Evolutionary conservation across 2,113 vertebrate genomes (phyloP).

Genomic region (Eudyptes chrysolophus): DNA sequence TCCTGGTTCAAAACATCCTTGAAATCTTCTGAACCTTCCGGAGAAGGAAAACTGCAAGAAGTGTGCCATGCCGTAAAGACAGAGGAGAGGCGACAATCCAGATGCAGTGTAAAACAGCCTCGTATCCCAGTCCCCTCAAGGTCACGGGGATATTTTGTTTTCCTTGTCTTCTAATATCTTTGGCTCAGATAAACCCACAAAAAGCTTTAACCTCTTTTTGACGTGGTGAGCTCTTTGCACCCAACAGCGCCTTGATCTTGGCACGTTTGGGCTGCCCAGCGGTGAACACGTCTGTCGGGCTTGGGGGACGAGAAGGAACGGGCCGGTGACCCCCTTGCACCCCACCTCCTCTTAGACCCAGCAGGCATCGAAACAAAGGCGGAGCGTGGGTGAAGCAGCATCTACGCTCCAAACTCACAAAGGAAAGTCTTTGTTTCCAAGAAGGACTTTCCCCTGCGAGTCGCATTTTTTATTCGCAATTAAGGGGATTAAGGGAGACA

Average conservation of each 20-base stretch:
- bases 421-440: neutral
- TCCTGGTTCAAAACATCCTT: neutral
- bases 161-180: neutral
- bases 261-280: neutral
- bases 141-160: neutral
- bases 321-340: no score
- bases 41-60: neutral
- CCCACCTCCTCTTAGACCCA: neutral
- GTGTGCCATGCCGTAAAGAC: accelerated
- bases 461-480: neutral
- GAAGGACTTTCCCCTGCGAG: neutral
- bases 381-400: neutral
- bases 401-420: neutral
- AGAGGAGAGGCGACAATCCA: neutral
- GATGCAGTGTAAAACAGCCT: accelerated
- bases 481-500: neutral
- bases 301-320: neutral
- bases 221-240: neutral
- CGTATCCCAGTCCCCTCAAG: accelerated
- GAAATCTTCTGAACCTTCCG: neutral
- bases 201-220: neutral
- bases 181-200: neutral
- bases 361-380: neutral
- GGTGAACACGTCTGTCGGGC: neutral
- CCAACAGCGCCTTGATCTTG: neutral